Base-by-base conservation (phyloP, 2,797 vertebrate species). In the Spinibarbus caldwelli region DNA sequence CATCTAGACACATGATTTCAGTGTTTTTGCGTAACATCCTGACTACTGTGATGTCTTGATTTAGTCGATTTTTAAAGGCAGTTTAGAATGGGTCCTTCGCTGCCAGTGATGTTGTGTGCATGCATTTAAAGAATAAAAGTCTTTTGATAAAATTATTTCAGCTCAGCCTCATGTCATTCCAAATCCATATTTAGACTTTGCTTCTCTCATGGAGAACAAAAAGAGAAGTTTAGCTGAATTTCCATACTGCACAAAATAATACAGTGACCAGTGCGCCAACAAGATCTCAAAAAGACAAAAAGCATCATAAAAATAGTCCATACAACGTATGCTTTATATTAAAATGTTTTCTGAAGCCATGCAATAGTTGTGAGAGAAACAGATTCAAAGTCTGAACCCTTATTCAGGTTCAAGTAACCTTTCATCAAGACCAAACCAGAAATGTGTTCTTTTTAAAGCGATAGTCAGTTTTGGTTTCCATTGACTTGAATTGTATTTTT, bases 1-100 rank as follows among this genome's bases (percentile, higher is more conserved):
- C 54, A 59, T 59, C n/a, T 59, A 10, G 17, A 41, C 19, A 10
- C 2, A 41, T 43, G 67, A 71, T 43, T 45, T 43, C 36, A 68
- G 34, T 26, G n/a, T 17, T 41, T 71, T 17, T 43, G 14, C 6
- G 26, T 43, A 71, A 43, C 38, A 15, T 68, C 36, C 10, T 41
- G 66, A 41, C 68, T 26, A 43, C 12, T 43, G n/a, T n/a, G 23
- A 72, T 72, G n/a, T 72, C 43, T 72, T 73, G n/a, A 47, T 72
- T n/a, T 6, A 11, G 15, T 66, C 34, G 31, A 34, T 66, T 31
- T 66, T 66, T 31, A 62, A 62, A 62, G 59, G 26, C 59, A 17
- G 59, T 66, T 66, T 64, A 64, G 62, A 31, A 17, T 3, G 0
- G 29, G 62, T 10, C 43, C 43, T 47, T 70, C 5, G 21, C 67